Percentiles rank a stretch among this genome's conserved stretches.
Conservation (phyloP, 2,113 vertebrate genomes). For the Pleuronectes platessa region DNA sequence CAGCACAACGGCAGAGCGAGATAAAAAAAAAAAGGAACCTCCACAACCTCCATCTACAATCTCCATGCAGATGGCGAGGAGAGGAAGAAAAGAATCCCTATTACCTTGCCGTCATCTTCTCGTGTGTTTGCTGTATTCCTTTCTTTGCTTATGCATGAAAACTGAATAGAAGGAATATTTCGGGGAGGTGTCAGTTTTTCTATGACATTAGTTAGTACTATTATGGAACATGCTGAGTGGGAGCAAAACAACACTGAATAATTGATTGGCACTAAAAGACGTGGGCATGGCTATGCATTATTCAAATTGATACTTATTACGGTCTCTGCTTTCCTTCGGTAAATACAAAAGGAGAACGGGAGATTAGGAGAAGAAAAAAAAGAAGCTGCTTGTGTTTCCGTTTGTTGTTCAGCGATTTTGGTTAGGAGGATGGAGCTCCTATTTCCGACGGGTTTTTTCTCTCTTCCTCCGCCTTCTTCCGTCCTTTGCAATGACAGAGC, state of each 20-base stretch:
- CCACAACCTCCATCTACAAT: conserved; percentile 7
- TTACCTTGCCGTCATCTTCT: conserved; percentile 6
- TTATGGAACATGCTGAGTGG: conserved; percentile 65
- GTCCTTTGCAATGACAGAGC: neutral
- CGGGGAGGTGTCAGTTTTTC: conserved; percentile 56
- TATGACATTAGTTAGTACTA: conserved; percentile 52
- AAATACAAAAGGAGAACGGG: conserved; percentile 42
- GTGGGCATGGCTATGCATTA: conserved; percentile 59
- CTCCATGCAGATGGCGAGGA: conserved; percentile 27
- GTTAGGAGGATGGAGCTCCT: neutral
- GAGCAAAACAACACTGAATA: conserved; percentile 70
- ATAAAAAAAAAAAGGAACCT: conserved; percentile 26
- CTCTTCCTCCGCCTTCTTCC: neutral
- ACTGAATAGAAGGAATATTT: conserved; percentile 50
- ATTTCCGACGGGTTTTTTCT: neutral
- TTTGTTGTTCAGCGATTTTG: conserved; percentile 30
- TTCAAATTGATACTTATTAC: conserved; percentile 68
- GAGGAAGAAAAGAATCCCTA: neutral
- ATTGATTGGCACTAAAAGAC: conserved; percentile 71
- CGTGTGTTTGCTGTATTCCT: conserved; percentile 15
- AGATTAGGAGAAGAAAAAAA: neutral
- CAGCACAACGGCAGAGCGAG: neutral
- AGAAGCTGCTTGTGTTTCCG: neutral
- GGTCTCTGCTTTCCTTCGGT: conserved; percentile 31
- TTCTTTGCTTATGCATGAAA: conserved; percentile 59